These are phyloP conservation scores for Eulemur macaco DNA, from an alignment of 2,113 vertebrate genomes.

Conservation along the genomic window DNA sequence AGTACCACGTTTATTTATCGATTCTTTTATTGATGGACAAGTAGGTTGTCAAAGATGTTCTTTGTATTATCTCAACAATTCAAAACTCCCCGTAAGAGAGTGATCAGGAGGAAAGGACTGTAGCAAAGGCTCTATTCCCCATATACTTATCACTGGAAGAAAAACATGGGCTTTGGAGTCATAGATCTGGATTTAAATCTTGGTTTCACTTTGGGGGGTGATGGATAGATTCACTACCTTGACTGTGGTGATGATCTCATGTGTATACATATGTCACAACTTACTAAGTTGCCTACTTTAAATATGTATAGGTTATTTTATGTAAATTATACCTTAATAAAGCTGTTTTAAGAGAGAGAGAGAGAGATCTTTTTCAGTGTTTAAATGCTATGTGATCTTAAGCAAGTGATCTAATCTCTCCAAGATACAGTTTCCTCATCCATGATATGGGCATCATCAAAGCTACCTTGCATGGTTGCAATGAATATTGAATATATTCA, in stretches of 20 bases:
- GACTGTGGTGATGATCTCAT: not conserved
- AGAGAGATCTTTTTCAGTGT: not conserved
- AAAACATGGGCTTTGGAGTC: not conserved
- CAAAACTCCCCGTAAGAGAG: not conserved
- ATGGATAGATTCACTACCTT: not conserved
- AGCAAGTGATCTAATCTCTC: not conserved
- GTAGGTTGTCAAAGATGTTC: not conserved
- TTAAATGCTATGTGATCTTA: not conserved
- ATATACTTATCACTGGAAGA: fast-evolving
- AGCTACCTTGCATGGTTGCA: no score
- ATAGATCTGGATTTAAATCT: not conserved
- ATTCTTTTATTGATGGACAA: not conserved
- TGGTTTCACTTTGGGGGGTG: not conserved
- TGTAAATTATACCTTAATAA: not conserved
- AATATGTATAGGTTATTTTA: not conserved
- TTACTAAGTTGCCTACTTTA: not conserved
- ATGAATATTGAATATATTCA: not conserved
- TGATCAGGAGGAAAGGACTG: not conserved
- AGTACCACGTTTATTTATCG: not conserved
- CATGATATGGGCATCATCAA: not conserved
- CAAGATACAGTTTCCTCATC: not conserved
- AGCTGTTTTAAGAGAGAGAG: not conserved
- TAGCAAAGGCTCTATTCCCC: not conserved
- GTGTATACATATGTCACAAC: not conserved
- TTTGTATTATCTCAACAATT: not conserved